These are phyloP conservation scores for Polietes domitor DNA, from an alignment of 2,888 invertebrate species.

Conservation along the genomic window DNA sequence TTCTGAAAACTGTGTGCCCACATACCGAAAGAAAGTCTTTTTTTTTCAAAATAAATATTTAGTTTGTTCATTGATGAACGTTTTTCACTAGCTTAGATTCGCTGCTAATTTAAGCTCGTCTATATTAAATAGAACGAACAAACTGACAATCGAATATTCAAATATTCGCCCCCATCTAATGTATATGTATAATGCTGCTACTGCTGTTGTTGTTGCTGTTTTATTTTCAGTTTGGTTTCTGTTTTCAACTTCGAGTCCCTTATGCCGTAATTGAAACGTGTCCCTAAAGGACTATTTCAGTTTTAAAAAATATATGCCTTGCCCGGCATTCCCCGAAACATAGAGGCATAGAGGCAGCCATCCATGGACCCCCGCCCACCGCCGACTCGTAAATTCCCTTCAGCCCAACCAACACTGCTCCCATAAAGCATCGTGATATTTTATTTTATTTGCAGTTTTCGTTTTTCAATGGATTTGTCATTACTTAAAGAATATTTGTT, in stretches of 20 bases:
- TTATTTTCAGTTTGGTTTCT: conserved; percentile 35
- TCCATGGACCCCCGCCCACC: background rate
- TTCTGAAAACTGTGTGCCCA: no score
- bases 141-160: no score
- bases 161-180: background rate
- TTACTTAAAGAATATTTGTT: conserved; percentile 63
- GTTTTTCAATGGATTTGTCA: conserved; percentile 59
- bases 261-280: conserved; percentile 65
- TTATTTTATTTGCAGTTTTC: conserved; percentile 51
- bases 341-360: background rate
- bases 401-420: background rate
- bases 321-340: conserved; percentile 18
- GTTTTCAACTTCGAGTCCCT: conserved; percentile 56
- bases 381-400: background rate
- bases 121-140: no score
- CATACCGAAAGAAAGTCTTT: no score
- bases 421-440: conserved; percentile 37
- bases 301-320: conserved; percentile 46
- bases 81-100: no score
- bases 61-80: no score
- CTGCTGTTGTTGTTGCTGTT: conserved; percentile 47
- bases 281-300: conserved; percentile 66
- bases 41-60: no score
- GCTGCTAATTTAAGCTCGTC: no score
- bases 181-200: conserved; percentile 21